Evolutionary conservation across 2,888 invertebrate genomes (phyloP), one percentile per base, ranked within the genome.

Genomic region (Trichogramma evanescens): DNA sequence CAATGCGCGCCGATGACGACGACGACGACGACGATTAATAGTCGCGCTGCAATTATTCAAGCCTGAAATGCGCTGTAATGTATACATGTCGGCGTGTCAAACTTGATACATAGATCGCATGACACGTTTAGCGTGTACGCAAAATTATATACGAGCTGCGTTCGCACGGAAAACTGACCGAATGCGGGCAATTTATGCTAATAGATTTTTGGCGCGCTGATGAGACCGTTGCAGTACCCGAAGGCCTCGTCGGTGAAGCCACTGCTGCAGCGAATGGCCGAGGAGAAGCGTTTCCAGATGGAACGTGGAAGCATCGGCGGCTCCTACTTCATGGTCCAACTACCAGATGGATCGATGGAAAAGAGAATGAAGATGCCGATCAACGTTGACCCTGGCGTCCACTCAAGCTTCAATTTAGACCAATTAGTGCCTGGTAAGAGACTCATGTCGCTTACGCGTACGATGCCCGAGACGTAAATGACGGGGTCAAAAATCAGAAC

Each of bases 351-450:
- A 63, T 89, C 91, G 10, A 91, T 92, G 89, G 93, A 94, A 76
- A 89, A 89, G 71, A 83, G 93, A 72, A 81, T 90, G 82, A 94
- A 94, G 81, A 88, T 92, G 84, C 93, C 93, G 42, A 82, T 94
- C 65, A 95, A 95, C 80, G 86, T 92, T 65, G 95, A 95, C 80
- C 94, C 95, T 4, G 95, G 95, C 56, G 95, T 94, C 53, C 95
- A 95, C 78, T 95, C 93, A 59, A 93, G 91, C 73, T 84, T 95
- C 71, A 91, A 93, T 79, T 81, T 95, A 74, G 94, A 94, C 77
- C 86, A 90, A 76, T 80, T 89, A 71, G 89, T 87, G 55, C 89
- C 78, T 72, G 87, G 81, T 78, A 72, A 72, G 72, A 26, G 26
- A 26, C 2, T 26, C 26, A 26, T 26, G 26, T 26, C 26, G 26